Evolutionary conservation across 2,113 vertebrate species (phyloP).

Genomic region (Argyrosomus japonicus): DNA sequence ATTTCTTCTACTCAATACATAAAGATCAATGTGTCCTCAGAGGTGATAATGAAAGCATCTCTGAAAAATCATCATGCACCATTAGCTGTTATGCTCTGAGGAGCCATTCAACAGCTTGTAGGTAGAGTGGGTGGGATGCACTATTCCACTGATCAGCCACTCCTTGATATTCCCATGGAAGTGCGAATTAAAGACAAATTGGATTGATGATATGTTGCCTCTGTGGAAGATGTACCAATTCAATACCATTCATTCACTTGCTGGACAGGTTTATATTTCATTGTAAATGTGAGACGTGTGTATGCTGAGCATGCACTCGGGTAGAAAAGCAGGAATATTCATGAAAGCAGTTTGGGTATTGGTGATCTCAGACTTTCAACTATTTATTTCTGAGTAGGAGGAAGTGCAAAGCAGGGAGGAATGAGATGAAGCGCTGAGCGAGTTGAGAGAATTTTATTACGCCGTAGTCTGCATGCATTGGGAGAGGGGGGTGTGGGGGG

Average conservation of each 20-base stretch:
- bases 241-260: slow-evolving; percentile 1
- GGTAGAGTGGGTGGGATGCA: slow-evolving; percentile 20
- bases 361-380: slow-evolving; percentile 34
- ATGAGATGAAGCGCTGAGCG: slow-evolving; percentile 47
- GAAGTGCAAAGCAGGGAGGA: slow-evolving; percentile 45
- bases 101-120: slow-evolving; percentile 44
- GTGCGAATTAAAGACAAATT: slow-evolving; percentile 53
- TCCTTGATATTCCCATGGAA: slow-evolving; percentile 30
- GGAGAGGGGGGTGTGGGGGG: not conserved
- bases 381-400: slow-evolving; percentile 64
- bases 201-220: slow-evolving; percentile 41
- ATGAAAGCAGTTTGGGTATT: slow-evolving; percentile 26
- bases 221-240: slow-evolving; percentile 37
- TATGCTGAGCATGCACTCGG: slow-evolving; percentile 29
- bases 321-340: slow-evolving; percentile 40
- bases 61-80: slow-evolving; percentile 51
- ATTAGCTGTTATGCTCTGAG: slow-evolving; percentile 47
- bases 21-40: slow-evolving; percentile 31
- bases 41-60: slow-evolving; percentile 57
- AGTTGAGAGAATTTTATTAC: slow-evolving; percentile 48
- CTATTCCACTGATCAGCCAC: slow-evolving; percentile 30
- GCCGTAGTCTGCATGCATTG: slow-evolving; percentile 48
- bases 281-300: slow-evolving; percentile 35
- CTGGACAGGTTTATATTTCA: slow-evolving; percentile 45
- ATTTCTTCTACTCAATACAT: slow-evolving; percentile 5